These are phyloP conservation scores for Paramormyrops kingsleyae DNA, from an alignment of 2,113 vertebrate species.

Conservation along the genomic window DNA sequence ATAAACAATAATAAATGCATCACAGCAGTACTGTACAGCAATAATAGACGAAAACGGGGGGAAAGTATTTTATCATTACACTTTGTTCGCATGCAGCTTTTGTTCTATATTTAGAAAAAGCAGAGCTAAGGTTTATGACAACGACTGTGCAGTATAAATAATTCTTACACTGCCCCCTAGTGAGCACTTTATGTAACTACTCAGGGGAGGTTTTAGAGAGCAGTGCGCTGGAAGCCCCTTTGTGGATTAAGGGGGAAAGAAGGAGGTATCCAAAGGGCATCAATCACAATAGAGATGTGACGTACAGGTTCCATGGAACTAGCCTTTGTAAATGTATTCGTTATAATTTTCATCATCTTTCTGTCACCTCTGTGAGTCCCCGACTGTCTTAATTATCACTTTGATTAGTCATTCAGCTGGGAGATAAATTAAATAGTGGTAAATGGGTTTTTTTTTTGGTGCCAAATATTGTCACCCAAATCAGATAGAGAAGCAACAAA, in stretches of 20 bases:
- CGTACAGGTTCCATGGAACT: neutral
- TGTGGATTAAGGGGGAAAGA: neutral
- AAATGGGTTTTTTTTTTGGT: neutral
- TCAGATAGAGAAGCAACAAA: neutral
- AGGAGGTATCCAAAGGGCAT: neutral
- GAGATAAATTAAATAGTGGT: neutral
- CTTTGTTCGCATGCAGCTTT: neutral
- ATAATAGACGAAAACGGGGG: neutral
- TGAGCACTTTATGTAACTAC: neutral
- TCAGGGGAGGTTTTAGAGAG: neutral
- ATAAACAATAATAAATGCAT: neutral
- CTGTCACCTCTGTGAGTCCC: neutral
- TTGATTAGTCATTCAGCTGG: conserved; percentile 13
- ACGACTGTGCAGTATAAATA: neutral
- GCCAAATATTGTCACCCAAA: neutral
- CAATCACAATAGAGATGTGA: neutral
- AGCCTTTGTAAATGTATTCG: neutral
- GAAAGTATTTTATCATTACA: neutral
- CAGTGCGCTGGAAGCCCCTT: neutral
- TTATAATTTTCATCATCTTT: conserved; percentile 10
- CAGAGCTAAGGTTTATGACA: neutral
- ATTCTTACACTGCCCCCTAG: conserved; percentile 41
- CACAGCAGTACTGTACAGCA: neutral
- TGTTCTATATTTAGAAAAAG: neutral
- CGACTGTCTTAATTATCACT: neutral